Conservation (phyloP, 2,113 vertebrate genomes). For the Steatornis caripensis region DNA sequence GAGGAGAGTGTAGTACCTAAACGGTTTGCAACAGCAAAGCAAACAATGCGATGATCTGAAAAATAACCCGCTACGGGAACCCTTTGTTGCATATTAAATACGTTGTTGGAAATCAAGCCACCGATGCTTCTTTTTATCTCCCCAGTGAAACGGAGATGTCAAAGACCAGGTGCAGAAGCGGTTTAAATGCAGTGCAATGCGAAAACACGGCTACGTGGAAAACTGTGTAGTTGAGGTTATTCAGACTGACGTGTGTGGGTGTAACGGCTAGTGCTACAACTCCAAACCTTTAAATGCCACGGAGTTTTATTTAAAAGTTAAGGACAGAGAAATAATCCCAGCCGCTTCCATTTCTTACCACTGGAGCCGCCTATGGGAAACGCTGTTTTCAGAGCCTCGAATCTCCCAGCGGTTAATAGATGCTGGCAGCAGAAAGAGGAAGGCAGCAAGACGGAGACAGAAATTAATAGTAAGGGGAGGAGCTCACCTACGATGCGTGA, state of each 20-base stretch:
- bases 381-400: rapidly evolving
- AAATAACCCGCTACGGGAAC: background rate
- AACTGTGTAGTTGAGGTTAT: background rate
- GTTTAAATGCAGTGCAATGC: background rate
- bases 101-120: conserved; percentile 1
- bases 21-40: background rate
- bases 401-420: background rate
- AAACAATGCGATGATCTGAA: background rate
- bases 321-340: background rate
- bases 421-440: background rate
- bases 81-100: background rate
- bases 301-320: background rate
- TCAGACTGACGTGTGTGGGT: background rate
- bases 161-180: background rate
- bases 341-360: background rate
- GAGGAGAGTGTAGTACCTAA: background rate
- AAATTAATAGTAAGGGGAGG: background rate
- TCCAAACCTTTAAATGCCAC: background rate
- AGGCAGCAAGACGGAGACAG: background rate
- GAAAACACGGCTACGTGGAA: background rate
- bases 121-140: conserved; percentile 24
- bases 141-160: conserved; percentile 10
- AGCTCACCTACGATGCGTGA: background rate
- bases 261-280: background rate
- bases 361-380: background rate